Base-by-base conservation (phyloP, 2,113 vertebrate genomes). In the Hemicordylus capensis region DNA sequence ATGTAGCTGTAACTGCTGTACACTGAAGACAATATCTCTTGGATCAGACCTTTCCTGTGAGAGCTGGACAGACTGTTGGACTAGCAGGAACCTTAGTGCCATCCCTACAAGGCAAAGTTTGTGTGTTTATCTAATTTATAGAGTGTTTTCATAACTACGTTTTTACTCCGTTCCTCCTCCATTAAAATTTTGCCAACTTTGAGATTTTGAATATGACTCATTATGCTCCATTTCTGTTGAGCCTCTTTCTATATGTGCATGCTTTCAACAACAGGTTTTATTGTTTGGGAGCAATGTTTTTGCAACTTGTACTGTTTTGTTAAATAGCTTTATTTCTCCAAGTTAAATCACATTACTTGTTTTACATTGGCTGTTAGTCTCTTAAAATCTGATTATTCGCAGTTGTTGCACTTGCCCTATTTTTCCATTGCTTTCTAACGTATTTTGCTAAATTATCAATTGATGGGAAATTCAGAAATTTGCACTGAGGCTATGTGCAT, bases 361-460 rank as follows among this genome's bases (percentile, higher is more conserved):
- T 88, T 85, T 84, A 39, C 20, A 59, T 78, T 56, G 19, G 2
- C 78, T 80, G 14, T 69, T 86, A 46, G 7, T 42, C 3, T 61
- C 19, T 76, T 56, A 20, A 86, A 26, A 83, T 76, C 37, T 73
- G 20, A 42, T 37, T 88, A 44, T 48, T 44, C 86, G 80, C 48
- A 80, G 87, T 81, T 88, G 3, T 46, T 89, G 44, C 77, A 86
- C 44, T 66, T 76, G 26, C 37, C 19, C 4, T 83, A 89, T 7
- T 56, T 76, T 88, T 56, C 3, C 17, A 24, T 14, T 19, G 1
- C 79, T 86, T 89, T 80, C 86, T 93, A 75, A 80, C 73, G 28
- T 48, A 83, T 91, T 80, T 51, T 87, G 88, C 84, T 87, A 76
- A 73, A 89, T 0, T 48, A 78, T 87, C 66, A 83, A 37, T 44